A percentile compares a stretch with the other conserved stretches of the same genome.
Evolutionary conservation across 2,888 invertebrate species (phyloP).

Genomic region (Drosophila kambysellisi): DNA sequence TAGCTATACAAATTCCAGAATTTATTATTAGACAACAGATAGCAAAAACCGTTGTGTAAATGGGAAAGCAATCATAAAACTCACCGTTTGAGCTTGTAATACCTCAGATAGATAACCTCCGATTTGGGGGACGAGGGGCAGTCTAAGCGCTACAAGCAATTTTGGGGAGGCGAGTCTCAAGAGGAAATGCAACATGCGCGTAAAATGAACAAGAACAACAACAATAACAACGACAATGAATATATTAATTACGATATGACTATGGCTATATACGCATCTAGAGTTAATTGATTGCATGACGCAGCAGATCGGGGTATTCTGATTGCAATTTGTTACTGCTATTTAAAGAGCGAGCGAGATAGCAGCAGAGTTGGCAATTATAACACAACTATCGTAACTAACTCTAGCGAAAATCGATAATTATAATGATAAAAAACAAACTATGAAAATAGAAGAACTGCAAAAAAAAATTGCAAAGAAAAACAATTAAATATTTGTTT

Average conservation of each 20-base stretch:
- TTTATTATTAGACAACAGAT: neutral
- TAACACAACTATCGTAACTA: neutral
- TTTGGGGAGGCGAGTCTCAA: conserved; percentile 19
- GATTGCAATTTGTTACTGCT: neutral
- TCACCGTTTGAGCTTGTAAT: conserved; percentile 20
- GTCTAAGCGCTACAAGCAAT: neutral
- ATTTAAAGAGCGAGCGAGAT: neutral
- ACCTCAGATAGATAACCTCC: conserved; percentile 20
- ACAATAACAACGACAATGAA: conserved; percentile 28
- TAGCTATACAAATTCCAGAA: neutral
- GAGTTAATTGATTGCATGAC: conserved; percentile 29
- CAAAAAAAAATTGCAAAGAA: neutral
- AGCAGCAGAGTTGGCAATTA: conserved; percentile 6
- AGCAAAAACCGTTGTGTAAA: neutral
- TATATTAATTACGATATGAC: conserved; percentile 21
- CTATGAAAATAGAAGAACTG: neutral
- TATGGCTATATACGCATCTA: neutral
- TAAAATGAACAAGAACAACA: conserved; percentile 29
- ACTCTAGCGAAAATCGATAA: conserved; percentile 25
- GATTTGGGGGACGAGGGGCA: neutral
- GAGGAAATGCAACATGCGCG: conserved; percentile 46
- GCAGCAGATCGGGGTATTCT: neutral
- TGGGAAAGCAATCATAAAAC: conserved; percentile 2
- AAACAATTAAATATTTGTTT: neutral
- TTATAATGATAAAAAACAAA: conserved; percentile 59